Base-by-base conservation (phyloP, 1,140 invertebrate species). In the Cephus cinctus region DNA sequence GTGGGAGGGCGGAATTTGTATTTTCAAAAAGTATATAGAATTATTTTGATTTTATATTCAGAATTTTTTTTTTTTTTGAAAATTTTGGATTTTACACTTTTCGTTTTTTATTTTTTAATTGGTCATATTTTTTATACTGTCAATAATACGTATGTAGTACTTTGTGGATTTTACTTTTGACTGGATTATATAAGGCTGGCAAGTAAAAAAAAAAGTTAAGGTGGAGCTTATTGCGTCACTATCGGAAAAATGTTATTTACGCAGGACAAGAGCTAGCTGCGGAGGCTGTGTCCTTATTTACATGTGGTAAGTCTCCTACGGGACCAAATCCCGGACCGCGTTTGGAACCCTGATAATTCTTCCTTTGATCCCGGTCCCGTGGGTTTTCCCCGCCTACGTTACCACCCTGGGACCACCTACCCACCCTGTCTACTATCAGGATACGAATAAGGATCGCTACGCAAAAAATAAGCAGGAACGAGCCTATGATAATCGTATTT, bases 291-390 rank as follows among this genome's bases (percentile, higher is more conserved):
- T 75, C 70, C 71, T 74, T 76, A 76, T 76, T 75, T 76, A 76
- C 74, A 76, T 75, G 74, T 75, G 71, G 73, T 75, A 75, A 76
- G 73, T 75, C 73, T 76, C 74, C 73, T 73, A 59, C 71, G 74
- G 69, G 74, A 76, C 69, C 63, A 74, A 76, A 76, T 76, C 74
- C 74, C 71, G 74, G 71, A 67, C 67, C 59, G 54, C 63, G 69
- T 62, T 65, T 45, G 65, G 60, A 71, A 71, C 72, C 69, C 70
- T 75, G 74, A 75, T 75, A 76, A 76, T 76, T 76, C 74, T 76
- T 76, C 67, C 74, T 75, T 76, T 75, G 74, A 76, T 76, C 73
- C 74, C 63, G 55, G 62, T 74, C 71, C 69, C 64, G 63, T 71
- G 69, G 64, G 63, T 54, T 56, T 57, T 58, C 54, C 53, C 61